These are phyloP conservation scores for Kuschelorhynchus macadamiae DNA, from an alignment of 2,888 invertebrate species.

Conservation along the genomic window DNA sequence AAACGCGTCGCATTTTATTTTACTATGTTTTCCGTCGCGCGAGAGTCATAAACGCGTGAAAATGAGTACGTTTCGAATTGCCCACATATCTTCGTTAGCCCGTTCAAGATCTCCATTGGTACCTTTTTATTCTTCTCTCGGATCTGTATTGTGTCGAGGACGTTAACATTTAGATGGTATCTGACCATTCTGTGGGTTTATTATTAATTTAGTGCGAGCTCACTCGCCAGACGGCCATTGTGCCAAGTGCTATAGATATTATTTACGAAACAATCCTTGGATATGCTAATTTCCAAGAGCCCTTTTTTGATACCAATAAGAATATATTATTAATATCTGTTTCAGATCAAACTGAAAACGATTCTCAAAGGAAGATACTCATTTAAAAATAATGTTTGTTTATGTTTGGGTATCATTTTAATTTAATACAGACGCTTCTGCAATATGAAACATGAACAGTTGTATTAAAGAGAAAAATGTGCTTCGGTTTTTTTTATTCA, in stretches of 20 bases:
- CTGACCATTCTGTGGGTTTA: constrained; percentile 47
- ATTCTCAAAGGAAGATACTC: not conserved
- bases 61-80: no score
- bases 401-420: no score
- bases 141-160: constrained; percentile 63
- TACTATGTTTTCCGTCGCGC: no score
- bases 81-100: no score
- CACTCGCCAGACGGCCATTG: constrained; percentile 49
- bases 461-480: no score
- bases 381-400: no score
- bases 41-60: no score
- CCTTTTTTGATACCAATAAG: not conserved
- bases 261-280: constrained; percentile 36
- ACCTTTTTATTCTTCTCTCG: constrained; percentile 64
- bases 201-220: constrained; percentile 50
- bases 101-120: constrained; percentile 10
- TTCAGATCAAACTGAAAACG: not conserved
- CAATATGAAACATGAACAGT: no score
- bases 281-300: constrained; percentile 27
- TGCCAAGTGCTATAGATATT: constrained; percentile 38
- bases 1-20: no score
- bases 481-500: no score
- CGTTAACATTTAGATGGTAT: constrained; percentile 49
- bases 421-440: no score
- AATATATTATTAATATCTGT: not conserved